Conservation (phyloP, 2,888 invertebrate species). For the Pyralis farinalis region DNA sequence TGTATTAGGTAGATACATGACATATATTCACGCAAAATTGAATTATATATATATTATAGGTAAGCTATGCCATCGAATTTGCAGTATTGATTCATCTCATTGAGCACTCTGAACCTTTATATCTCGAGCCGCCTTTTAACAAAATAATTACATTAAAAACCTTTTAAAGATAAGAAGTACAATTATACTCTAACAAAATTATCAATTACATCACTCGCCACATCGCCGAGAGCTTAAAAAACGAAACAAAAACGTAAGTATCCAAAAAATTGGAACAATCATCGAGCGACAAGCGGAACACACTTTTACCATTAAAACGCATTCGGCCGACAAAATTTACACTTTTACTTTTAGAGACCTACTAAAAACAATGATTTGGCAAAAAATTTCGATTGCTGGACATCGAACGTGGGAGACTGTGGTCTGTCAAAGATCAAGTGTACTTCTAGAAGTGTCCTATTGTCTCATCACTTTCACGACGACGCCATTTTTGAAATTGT, state of each 20-base stretch:
- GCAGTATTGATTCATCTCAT: no score
- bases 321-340: conserved; percentile 35
- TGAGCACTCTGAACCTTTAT: no score
- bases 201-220: neutral
- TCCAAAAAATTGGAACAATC: conserved; percentile 7
- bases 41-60: no score
- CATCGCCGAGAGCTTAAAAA: neutral
- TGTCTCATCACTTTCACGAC: no score
- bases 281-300: conserved; percentile 10
- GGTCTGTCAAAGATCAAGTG: conserved; percentile 18
- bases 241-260: conserved; percentile 3
- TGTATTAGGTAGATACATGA: no score
- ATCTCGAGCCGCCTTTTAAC: no score
- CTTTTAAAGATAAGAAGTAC: neutral
- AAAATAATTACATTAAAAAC: no score
- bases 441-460: conserved; percentile 1
- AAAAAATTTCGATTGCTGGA: conserved; percentile 26
- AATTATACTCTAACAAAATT: neutral
- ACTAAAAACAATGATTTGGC: conserved; percentile 57
- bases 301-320: conserved; percentile 23
- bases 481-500: no score
- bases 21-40: no score
- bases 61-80: no score
- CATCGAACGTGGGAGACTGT: conserved; percentile 27
- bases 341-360: conserved; percentile 59